Base-by-base conservation (phyloP, 2,888 invertebrate species). In the Tenodera sinensis region DNA sequence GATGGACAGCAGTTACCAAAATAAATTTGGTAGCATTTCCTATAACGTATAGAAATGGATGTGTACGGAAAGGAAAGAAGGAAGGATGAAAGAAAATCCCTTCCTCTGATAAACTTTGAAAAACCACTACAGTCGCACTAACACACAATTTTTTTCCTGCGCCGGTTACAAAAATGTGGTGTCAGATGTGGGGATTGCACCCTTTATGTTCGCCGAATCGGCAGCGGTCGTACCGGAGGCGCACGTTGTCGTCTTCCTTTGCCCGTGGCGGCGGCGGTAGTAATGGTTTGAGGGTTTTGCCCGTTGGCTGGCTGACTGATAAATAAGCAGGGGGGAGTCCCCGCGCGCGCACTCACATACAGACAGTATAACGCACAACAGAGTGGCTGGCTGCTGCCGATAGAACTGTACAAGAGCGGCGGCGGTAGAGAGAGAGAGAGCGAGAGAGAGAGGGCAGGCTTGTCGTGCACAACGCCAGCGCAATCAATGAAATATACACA, bases 401-500 rank as follows among this genome's bases (percentile, higher is more conserved):
- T 71, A 71, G 54, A 71, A 71, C 54, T 71, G 42, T 42, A 84
- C 34, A 42, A 84, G 84, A 30, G 34, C 34, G 84, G 84, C 34
- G n/a, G 84, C 42, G 84, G 84, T 34, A n/a, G 84, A 84, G 85
- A 83, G 27, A 83, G 47, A 54, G 27, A 30, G 30, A 30, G 30
- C 2, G 30, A 30, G 30, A 30, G 30, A 30, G 30, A 30, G 30
- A 85, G 27, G 42, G 28, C 47, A 20, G 34, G 85, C 85, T 25
- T 88, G 84, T 83, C 87, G 87, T 87, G 89, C 89, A 88, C 88
- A 89, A 89, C 90, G 90, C 90, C 90, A 90, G 90, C 91, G 91
- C 91, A 91, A 91, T 91, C 91, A 91, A 91, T 91, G 91, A 90
- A 90, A 91, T 90, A 90, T 89, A 89, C 89, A 81, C 54, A 71